phyloP scores from a whole-genome alignment of 2,888 invertebrate genomes.

The Ethmia dodecea region DNA sequence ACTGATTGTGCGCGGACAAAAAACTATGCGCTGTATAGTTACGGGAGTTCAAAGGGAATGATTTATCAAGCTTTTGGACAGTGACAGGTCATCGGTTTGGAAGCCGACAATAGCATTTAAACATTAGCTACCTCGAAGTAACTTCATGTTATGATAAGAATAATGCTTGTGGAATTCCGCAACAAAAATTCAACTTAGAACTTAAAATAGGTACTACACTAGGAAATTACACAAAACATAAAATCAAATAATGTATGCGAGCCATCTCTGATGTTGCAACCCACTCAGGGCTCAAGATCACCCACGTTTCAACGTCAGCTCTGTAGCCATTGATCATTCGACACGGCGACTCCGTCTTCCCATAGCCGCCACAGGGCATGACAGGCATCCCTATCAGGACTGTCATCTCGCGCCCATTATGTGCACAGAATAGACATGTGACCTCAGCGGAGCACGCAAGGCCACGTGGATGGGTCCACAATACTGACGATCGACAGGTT shows the following conservation, averaged over 20 bases:
- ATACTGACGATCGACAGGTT: not conserved
- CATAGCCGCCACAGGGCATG: slow-evolving; percentile 17
- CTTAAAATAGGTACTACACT: too few species aligned
- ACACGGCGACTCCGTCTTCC: slow-evolving; percentile 6
- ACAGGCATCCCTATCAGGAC: slow-evolving; percentile 40
- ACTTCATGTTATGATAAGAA: too few species aligned
- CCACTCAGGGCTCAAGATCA: too few species aligned
- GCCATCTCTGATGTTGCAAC: too few species aligned
- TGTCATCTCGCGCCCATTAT: slow-evolving; percentile 65
- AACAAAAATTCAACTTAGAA: too few species aligned
- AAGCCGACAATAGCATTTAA: too few species aligned
- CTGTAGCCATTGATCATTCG: slow-evolving; percentile 6
- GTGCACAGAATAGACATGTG: slow-evolving; percentile 48
- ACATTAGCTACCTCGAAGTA: too few species aligned
- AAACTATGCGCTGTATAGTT: slow-evolving; percentile 19
- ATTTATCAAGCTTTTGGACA: slow-evolving; percentile 9
- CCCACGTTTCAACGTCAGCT: too few species aligned
- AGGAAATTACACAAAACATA: too few species aligned
- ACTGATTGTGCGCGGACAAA: slow-evolving; percentile 25
- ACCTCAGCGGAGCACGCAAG: slow-evolving; percentile 49
- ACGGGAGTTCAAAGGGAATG: slow-evolving; percentile 3
- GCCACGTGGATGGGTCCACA: slow-evolving; percentile 25
- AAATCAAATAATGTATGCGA: too few species aligned
- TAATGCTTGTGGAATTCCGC: too few species aligned
- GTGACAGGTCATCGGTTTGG: too few species aligned